These are phyloP conservation scores for Lycodopsis pacificus DNA, from an alignment of 2,797 vertebrate species.

Conservation along the genomic window DNA sequence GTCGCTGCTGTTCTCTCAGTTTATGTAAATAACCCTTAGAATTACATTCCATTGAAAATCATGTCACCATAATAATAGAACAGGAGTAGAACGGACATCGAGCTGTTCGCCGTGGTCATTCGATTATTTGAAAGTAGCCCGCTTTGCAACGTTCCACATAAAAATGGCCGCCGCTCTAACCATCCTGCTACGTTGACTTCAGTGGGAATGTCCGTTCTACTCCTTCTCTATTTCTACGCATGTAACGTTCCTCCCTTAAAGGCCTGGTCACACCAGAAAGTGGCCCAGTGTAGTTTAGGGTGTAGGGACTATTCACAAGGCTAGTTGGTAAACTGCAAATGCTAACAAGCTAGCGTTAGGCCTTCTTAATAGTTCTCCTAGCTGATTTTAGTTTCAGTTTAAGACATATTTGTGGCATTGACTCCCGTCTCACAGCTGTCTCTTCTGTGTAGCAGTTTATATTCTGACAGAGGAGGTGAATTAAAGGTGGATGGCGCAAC, in stretches of 20 bases:
- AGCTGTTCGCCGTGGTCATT: no score
- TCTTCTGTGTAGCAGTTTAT: no score
- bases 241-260: not conserved
- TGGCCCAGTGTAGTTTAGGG: not conserved
- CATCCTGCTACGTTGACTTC: not conserved
- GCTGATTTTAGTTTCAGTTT: not conserved
- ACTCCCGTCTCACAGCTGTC: no score
- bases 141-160: not conserved
- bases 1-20: not conserved
- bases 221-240: no score
- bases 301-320: not conserved
- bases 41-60: not conserved
- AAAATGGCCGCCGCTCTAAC: not conserved
- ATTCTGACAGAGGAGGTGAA: no score
- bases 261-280: constrained; percentile 29
- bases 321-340: not conserved
- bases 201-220: no score
- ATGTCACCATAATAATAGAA: no score
- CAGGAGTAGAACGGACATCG: no score
- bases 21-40: not conserved
- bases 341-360: not conserved
- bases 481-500: not conserved
- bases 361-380: no score
- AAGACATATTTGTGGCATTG: no score
- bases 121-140: not conserved